phyloP scores from a whole-genome alignment of 2,797 vertebrate species.

The Pseudochromis fuscus region DNA sequence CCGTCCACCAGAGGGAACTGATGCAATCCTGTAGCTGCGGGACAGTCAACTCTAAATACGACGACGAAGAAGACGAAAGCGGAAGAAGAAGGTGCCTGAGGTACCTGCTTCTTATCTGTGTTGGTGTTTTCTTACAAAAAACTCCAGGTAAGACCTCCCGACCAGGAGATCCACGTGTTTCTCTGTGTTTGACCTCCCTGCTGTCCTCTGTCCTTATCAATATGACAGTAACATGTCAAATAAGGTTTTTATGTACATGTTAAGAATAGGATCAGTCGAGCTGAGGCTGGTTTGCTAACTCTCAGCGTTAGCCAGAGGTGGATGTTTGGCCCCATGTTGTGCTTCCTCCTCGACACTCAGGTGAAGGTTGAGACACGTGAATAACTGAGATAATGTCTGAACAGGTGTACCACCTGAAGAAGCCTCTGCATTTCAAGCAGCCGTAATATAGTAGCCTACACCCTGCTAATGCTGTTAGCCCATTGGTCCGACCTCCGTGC shows the following conservation, averaged over 20 bases:
- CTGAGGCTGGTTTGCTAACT: conserved; percentile 32
- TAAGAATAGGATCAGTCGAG: background rate
- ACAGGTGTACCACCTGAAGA: background rate
- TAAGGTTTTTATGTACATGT: no score
- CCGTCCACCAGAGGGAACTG: conserved; percentile 29
- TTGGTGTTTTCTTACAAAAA: conserved; percentile 19
- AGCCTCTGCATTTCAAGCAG: background rate
- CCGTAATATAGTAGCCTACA: background rate
- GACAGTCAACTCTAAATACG: background rate
- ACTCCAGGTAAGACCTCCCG: conserved; percentile 65
- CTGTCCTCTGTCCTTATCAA: background rate
- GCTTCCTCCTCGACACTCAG: background rate
- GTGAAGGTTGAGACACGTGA: background rate
- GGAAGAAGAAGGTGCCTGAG: conserved; percentile 22
- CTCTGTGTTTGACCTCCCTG: background rate
- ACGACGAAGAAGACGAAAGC: conserved; percentile 9
- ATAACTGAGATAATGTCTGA: accelerated
- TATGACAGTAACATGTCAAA: background rate
- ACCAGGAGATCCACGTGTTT: accelerated
- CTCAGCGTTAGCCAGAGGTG: conserved; percentile 22
- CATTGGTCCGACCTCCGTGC: background rate
- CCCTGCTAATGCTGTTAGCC: conserved; percentile 26
- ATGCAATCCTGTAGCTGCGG: accelerated
- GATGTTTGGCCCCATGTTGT: conserved; percentile 1
- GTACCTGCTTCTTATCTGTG: conserved; percentile 18